Percentiles rank a stretch among this genome's conserved stretches.
These are phyloP conservation scores for Nycticebus coucang DNA, from an alignment of 2,113 vertebrate genomes.

Conservation along the genomic window DNA sequence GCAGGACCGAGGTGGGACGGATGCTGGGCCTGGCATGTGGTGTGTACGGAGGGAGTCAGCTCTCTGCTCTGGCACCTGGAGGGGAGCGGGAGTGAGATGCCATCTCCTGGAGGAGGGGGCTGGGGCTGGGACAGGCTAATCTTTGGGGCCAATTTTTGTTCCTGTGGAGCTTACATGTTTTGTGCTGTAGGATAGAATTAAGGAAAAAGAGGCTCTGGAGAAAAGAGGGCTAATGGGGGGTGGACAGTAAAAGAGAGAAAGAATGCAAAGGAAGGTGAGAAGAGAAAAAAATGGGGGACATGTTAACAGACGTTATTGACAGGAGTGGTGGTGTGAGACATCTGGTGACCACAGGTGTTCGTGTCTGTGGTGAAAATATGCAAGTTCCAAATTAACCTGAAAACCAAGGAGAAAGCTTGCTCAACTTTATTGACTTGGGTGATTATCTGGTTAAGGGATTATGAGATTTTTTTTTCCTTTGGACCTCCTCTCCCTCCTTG, in stretches of 20 bases:
- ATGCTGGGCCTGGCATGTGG: background rate
- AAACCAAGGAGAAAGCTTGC: background rate
- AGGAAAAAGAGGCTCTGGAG: background rate
- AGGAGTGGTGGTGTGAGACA: background rate
- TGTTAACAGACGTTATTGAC: background rate
- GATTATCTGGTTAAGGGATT: background rate
- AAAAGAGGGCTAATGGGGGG: background rate
- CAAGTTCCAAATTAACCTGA: constrained; percentile 37
- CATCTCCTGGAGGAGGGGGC: background rate
- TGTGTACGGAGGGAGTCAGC: background rate
- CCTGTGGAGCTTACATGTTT: background rate
- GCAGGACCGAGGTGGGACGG: background rate
- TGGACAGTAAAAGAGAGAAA: background rate
- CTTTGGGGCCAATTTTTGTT: background rate
- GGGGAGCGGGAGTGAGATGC: background rate
- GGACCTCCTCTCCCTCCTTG: background rate
- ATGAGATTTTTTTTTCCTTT: background rate
- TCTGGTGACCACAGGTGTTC: background rate
- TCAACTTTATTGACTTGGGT: background rate
- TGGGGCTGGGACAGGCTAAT: background rate
- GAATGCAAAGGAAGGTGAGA: background rate
- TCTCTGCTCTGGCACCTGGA: background rate
- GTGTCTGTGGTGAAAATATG: background rate
- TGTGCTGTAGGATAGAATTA: background rate
- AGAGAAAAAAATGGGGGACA: background rate